These are phyloP conservation scores for Propsilocerus akamusi DNA, from an alignment of 1,140 invertebrate genomes.

Conservation along the genomic window DNA sequence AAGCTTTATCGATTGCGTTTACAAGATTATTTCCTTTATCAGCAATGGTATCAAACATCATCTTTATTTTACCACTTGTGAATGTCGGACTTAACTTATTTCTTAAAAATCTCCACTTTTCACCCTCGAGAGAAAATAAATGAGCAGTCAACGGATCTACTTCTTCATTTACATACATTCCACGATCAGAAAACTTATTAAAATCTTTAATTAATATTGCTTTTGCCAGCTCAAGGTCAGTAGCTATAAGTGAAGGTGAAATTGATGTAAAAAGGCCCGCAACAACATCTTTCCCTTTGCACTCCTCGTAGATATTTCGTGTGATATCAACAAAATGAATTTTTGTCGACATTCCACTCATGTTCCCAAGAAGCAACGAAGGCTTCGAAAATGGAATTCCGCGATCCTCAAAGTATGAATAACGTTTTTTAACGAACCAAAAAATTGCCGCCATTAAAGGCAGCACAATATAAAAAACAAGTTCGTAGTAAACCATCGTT, in stretches of 20 bases:
- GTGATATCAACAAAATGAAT: background rate
- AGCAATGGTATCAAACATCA: conserved; percentile 20
- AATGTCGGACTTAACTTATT: conserved; percentile 41
- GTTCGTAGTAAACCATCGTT: background rate
- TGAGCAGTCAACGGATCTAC: conserved; percentile 30
- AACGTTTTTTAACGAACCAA: background rate
- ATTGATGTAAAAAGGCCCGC: background rate
- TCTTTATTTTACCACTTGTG: conserved; percentile 31
- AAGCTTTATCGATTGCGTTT: conserved; percentile 11
- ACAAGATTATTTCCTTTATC: conserved; percentile 12
- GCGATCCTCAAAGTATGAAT: conserved; percentile 16
- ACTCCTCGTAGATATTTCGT: background rate
- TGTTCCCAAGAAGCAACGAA: conserved; percentile 27
- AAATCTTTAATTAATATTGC: conserved; percentile 35
- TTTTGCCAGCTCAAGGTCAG: conserved; percentile 22
- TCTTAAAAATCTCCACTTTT: conserved; percentile 36
- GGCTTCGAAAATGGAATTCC: conserved; percentile 24
- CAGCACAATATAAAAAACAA: background rate
- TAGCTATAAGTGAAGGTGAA: background rate
- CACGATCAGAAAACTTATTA: conserved; percentile 28
- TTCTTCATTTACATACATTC: conserved; percentile 24
- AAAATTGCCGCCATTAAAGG: background rate
- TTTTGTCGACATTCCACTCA: conserved; percentile 20
- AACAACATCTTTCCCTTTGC: background rate
- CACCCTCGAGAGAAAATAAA: conserved; percentile 29